Base-by-base conservation (phyloP, 2,797 vertebrate genomes). In the Coendou prehensilis region DNA sequence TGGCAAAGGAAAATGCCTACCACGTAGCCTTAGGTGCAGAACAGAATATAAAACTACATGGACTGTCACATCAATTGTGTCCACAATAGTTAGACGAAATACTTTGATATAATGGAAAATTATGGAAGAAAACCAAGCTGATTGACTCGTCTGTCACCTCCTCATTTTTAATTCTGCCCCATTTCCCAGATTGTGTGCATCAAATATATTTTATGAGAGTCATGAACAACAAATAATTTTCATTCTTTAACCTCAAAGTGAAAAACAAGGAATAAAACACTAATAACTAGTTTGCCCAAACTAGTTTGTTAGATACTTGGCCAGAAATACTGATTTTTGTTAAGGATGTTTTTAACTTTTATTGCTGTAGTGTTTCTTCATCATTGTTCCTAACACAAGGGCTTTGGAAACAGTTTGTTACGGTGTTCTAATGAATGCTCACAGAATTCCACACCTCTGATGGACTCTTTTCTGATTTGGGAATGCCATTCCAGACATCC, bases 401-500 rank as follows among this genome's bases (percentile, higher is more conserved):
- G 15, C 61, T 88, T 88, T 91, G 69, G 78, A 92, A 96, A 89
- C 50, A 45, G 9, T 83, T 78, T 41, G 28, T 54, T 78, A 13
- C n/a, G 64, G 47, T 59, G 59, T 1, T 61, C n/a, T 73, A 83
- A 50, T 81, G 50, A 93, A 45, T 22, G 50, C 22, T 89, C 67
- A 41, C 22, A 87, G 33, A 64, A 30, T 47, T 2, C 82, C 57
- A 5, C 98, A 98, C 98, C 98, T 98, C 97, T 69, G 97, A 50
- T 5, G 97, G 82, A 50, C 63, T 86, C 81, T 1, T 67, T 87
- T 97, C 92, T 64, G 59, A 5, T 20, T 97, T 97, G 91, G 98
- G 98, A 96, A 98, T 97, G 57, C 97, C 83, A 0, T 98, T 98
- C 98, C 98, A 98, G 80, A 98, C 98, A 0, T 99, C 98, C 96